Percentiles rank a stretch among this genome's conserved stretches.
Conservation (phyloP, 2,797 vertebrate genomes). For the Peromyscus aztecus region DNA sequence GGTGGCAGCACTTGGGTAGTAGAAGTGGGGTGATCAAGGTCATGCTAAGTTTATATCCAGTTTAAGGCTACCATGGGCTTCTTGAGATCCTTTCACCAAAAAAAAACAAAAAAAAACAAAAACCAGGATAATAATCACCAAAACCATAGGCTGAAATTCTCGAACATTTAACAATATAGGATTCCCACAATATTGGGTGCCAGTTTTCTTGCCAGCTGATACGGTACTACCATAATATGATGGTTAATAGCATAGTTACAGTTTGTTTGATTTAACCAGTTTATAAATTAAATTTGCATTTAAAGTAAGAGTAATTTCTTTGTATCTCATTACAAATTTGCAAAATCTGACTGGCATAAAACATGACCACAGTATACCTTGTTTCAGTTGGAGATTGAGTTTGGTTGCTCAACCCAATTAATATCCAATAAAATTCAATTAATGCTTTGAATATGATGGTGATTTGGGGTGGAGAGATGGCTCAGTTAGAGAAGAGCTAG, state of each 20-base stretch:
- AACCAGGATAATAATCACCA: background rate
- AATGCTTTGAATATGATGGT: constrained; percentile 49
- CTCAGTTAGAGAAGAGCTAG: background rate
- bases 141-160: constrained; percentile 48
- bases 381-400: constrained; percentile 29
- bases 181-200: background rate
- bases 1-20: background rate
- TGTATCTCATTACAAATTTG: constrained; percentile 49
- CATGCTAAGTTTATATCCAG: background rate
- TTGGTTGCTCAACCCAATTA: background rate
- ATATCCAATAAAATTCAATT: constrained; percentile 18
- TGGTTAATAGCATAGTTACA: constrained; percentile 15
- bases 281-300: constrained; percentile 56
- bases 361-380: constrained; percentile 33
- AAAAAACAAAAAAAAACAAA: background rate
- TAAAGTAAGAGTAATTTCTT: constrained; percentile 31
- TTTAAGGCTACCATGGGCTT: background rate
- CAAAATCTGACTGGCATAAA: constrained; percentile 17
- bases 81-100: background rate
- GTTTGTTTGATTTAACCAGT: constrained; percentile 47
- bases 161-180: constrained; percentile 35
- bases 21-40: background rate
- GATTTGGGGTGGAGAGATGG: background rate
- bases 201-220: constrained; percentile 25
- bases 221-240: background rate